Conservation (phyloP, 2,888 invertebrate species). For the Brenthis ino region DNA sequence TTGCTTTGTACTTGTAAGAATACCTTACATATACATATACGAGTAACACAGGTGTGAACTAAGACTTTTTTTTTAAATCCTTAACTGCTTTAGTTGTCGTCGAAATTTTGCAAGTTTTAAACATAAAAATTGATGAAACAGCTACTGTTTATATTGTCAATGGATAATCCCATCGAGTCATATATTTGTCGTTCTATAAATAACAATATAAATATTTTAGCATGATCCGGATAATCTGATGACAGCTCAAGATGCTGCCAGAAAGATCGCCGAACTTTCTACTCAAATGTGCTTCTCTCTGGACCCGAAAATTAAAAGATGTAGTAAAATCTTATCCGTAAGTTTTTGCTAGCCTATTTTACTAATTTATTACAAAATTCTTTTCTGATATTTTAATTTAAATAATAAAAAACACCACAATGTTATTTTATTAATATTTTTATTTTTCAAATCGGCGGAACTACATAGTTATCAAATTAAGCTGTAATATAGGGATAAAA, state of each 20-base stretch:
- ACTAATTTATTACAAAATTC: not conserved
- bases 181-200: not conserved
- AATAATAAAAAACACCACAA: not conserved
- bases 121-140: not conserved
- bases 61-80: too few relatives aligned
- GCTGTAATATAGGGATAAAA: too few relatives aligned
- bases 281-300: conserved; percentile 64
- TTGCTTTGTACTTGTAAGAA: too few relatives aligned
- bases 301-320: conserved; percentile 54
- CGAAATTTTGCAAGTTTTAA: not conserved
- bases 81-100: not conserved
- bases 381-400: not conserved
- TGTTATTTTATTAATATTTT: not conserved
- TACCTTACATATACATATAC: too few relatives aligned
- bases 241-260: conserved; percentile 57
- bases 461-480: too few relatives aligned
- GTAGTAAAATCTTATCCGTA: conserved; percentile 56
- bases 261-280: conserved; percentile 61
- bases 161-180: not conserved
- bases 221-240: conserved; percentile 41
- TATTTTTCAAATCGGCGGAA: not conserved
- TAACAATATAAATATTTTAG: conserved; percentile 26
- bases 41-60: too few relatives aligned
- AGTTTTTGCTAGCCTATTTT: conserved; percentile 9
- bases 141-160: not conserved